Conservation (phyloP, 2,113 vertebrate species). For the Syngnathoides biaculeatus region DNA sequence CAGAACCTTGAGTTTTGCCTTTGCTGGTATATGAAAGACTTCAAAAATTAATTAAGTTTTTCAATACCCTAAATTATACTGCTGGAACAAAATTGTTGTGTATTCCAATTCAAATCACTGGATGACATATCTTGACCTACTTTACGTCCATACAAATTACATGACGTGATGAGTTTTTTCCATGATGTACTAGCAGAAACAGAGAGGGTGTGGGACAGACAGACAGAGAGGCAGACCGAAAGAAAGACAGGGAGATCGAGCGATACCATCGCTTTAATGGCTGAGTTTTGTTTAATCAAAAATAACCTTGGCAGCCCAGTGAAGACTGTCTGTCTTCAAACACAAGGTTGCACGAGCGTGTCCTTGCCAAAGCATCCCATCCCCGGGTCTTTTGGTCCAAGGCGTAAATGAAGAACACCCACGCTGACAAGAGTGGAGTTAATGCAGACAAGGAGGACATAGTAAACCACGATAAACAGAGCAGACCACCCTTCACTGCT, state of each 20-base stretch:
- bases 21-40: no score
- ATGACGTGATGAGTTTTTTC: neutral
- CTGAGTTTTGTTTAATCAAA: neutral
- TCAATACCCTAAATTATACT: no score
- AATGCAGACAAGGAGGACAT: conserved; percentile 8
- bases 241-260: neutral
- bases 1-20: no score
- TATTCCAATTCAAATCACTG: no score
- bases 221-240: neutral
- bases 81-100: no score
- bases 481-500: conserved; percentile 32
- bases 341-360: neutral
- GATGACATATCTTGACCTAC: no score
- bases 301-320: neutral
- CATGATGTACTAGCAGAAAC: neutral
- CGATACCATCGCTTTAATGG: neutral
- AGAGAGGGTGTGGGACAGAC: no score
- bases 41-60: no score
- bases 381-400: conserved; percentile 5
- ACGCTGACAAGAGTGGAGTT: conserved; percentile 19
- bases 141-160: no score
- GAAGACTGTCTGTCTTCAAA: neutral
- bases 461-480: conserved; percentile 36
- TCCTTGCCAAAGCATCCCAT: neutral
- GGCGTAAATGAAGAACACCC: conserved; percentile 4